Evolutionary conservation across 2,888 invertebrate genomes (phyloP).

Genomic region (Caenorhabditis sp.): DNA sequence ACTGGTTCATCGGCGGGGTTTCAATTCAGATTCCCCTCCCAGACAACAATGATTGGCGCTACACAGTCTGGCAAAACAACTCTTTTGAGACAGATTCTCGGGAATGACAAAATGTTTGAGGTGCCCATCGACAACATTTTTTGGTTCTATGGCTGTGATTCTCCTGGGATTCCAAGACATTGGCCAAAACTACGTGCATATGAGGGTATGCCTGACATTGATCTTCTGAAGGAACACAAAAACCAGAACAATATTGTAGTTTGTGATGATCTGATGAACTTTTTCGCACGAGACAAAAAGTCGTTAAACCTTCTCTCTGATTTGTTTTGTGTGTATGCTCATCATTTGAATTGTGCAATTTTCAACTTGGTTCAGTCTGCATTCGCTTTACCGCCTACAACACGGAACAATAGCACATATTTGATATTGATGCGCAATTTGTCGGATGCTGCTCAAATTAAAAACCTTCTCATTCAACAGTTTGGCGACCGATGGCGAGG

Average conservation of each 20-base stretch:
- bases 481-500: conserved; percentile 41
- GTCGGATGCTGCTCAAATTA: conserved; percentile 38
- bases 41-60: conserved; percentile 31
- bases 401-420: conserved; percentile 42
- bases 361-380: conserved; percentile 45
- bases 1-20: no score
- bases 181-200: conserved; percentile 12
- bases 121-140: conserved; percentile 41
- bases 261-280: conserved; percentile 49
- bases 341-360: conserved; percentile 42
- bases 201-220: conserved; percentile 35
- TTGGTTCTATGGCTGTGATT: conserved; percentile 41
- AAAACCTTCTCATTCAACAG: conserved; percentile 33
- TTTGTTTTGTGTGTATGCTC: conserved; percentile 47
- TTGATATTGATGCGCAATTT: conserved; percentile 32
- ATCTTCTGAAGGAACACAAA: conserved; percentile 30
- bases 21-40: conserved; percentile 23
- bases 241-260: conserved; percentile 22
- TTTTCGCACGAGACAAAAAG: conserved; percentile 20
- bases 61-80: conserved; percentile 46
- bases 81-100: conserved; percentile 27
- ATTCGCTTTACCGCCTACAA: conserved; percentile 20
- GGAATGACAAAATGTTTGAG: conserved; percentile 2
- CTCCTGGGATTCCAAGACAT: conserved; percentile 30
- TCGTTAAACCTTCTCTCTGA: conserved; percentile 26